Base-by-base conservation (phyloP, 2,797 vertebrate genomes). In the Podargus strigoides region DNA sequence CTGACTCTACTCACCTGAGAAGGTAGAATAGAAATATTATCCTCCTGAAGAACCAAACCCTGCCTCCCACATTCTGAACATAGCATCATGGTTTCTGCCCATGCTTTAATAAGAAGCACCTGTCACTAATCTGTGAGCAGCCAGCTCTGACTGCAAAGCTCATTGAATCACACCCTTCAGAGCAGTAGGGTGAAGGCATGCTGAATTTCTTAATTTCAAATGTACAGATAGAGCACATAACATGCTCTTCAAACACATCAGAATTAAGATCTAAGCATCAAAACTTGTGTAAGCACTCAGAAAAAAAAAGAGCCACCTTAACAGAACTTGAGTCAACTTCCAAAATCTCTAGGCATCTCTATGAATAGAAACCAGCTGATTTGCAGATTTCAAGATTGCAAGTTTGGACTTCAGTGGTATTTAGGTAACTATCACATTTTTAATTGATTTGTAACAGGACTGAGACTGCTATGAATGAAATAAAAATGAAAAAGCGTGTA, bases 11-110 rank as follows among this genome's bases (percentile, higher is more conserved):
- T 63, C 28, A 67, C 34, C 8, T 1, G 8, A 67, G 12, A 21
- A n/a, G 5, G 20, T 2, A 39, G 30, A 49, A 42, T 0, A 15
- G 47, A 46, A 50, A 41, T 28, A 39, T 55, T 74, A 17, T 67
- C 52, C 46, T 32, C 26, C 26, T 1, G 0, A 87, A 62, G 39
- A 62, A 46, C 36, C 2, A 3, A 85, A 74, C 6, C 4, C 6
- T 14, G 6, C 22, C 19, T 81, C 27, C 24, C 18, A 36, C 7
- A 24, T 34, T 62, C 22, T 37, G 49, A 83, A 6, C 10, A 30
- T 22, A 66, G 11, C 5, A 49, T 5, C 23, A 5, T 0, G 0
- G 5, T 19, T 62, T 47, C 28, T 70, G 39, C 6, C 27, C 1
- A 0, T 50, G 56, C 19, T 80, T n/a, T 66, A 8, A 8, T 16